Percentiles rank a stretch among this genome's conserved stretches.
These are phyloP conservation scores for Chrysolina americana DNA, from an alignment of 2,888 invertebrate genomes.

Conservation along the genomic window DNA sequence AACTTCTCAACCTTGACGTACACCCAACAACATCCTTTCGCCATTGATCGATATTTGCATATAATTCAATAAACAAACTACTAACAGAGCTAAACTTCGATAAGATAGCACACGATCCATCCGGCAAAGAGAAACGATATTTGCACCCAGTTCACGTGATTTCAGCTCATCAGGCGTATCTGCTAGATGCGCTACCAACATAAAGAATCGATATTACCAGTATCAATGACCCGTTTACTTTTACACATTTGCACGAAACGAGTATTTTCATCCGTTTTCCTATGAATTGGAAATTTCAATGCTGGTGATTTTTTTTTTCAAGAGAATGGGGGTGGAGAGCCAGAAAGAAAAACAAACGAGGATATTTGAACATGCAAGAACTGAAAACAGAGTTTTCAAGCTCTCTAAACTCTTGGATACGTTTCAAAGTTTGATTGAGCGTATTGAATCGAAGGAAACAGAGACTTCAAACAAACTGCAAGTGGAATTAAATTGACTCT, in stretches of 20 bases:
- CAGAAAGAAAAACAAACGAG: neutral
- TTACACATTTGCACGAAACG: conserved; percentile 12
- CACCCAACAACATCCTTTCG: neutral
- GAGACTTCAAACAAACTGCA: too few relatives aligned
- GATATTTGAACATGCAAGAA: too few relatives aligned
- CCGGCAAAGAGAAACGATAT: conserved; percentile 1
- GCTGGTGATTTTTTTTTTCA: conserved; percentile 3
- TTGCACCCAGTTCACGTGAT: conserved; percentile 27
- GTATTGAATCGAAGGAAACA: neutral
- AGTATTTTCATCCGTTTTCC: conserved; percentile 5
- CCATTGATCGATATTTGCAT: neutral
- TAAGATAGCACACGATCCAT: conserved; percentile 16
- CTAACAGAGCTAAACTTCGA: conserved; percentile 4
- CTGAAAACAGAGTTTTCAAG: neutral
- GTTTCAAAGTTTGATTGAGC: neutral
- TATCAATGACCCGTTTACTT: conserved; percentile 25
- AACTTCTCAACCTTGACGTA: neutral
- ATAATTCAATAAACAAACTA: conserved; percentile 20
- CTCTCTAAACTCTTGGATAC: neutral
- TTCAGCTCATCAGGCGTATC: conserved; percentile 25
- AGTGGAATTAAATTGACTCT: too few relatives aligned
- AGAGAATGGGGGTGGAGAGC: neutral
- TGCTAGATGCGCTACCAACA: conserved; percentile 24
- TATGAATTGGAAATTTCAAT: conserved; percentile 4
- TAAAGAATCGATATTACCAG: conserved; percentile 16